A percentile compares a stretch with the other conserved stretches of the same genome.
Conservation (phyloP, 2,888 invertebrate genomes). For the Tetheella fluctuosa region DNA sequence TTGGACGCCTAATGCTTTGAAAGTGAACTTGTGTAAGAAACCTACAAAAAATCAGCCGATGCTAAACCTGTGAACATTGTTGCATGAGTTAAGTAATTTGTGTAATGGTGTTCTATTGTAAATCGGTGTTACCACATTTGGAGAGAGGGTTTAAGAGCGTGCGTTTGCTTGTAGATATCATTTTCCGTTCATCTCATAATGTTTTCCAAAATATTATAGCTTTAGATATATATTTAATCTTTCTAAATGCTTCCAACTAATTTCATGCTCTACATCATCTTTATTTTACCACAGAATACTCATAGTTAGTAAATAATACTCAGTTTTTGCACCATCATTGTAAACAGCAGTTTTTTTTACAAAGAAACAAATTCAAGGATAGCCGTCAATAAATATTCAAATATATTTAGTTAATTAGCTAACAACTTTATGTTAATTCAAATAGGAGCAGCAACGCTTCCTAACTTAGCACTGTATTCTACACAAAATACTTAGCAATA, state of each 20-base stretch:
- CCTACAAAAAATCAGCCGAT: conserved; percentile 12
- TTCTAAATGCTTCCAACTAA: too few species aligned
- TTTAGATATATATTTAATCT: too few species aligned
- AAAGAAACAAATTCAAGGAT: not conserved
- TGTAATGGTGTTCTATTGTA: conserved; percentile 3
- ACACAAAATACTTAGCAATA: conserved; percentile 24
- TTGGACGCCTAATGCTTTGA: conserved; percentile 15
- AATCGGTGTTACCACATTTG: not conserved
- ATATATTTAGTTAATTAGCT: conserved; percentile 4
- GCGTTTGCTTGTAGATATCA: not conserved
- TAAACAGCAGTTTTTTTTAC: not conserved
- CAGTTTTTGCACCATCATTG: not conserved
- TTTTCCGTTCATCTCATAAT: too few species aligned
- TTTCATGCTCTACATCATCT: too few species aligned
- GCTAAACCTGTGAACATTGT: conserved; percentile 1
- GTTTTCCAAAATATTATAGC: too few species aligned
- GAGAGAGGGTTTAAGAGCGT: not conserved
- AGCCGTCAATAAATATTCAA: not conserved
- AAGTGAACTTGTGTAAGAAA: conserved; percentile 19
- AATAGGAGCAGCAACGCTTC: conserved; percentile 3
- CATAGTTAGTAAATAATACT: too few species aligned
- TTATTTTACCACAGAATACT: not conserved
- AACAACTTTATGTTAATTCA: conserved; percentile 7
- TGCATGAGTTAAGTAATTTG: conserved; percentile 5
- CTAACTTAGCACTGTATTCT: conserved; percentile 5